A percentile compares a stretch with the other conserved stretches of the same genome.
Conservation (phyloP, 2,113 vertebrate species). For the Axis porcinus region DNA sequence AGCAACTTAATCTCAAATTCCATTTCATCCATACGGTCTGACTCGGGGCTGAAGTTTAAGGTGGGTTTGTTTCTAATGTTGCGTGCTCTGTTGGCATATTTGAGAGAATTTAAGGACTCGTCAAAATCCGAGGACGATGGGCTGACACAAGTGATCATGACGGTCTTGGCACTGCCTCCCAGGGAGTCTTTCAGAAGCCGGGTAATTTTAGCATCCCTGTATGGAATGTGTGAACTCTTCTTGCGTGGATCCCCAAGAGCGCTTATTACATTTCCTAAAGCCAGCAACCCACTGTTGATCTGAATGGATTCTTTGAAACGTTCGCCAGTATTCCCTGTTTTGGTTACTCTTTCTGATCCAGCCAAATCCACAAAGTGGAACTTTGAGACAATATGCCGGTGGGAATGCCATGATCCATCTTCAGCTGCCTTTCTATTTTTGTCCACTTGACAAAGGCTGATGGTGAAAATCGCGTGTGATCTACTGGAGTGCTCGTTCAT, state of each 20-base stretch:
- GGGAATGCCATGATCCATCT: constrained; percentile 62
- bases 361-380: constrained; percentile 94
- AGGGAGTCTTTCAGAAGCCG: constrained; percentile 92
- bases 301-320: constrained; percentile 90
- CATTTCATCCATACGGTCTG: constrained; percentile 86
- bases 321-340: constrained; percentile 88
- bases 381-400: constrained; percentile 82
- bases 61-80: constrained; percentile 88
- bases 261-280: constrained; percentile 92
- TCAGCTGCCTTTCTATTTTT: constrained; percentile 58
- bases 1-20: constrained; percentile 87
- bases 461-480: constrained; percentile 91
- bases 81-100: constrained; percentile 89
- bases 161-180: constrained; percentile 91
- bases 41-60: constrained; percentile 81
- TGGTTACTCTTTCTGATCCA: constrained; percentile 89
- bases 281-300: constrained; percentile 91
- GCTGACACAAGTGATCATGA: constrained; percentile 93
- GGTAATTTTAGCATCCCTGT: constrained; percentile 93
- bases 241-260: constrained; percentile 87
- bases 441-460: constrained; percentile 82
- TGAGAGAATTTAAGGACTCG: constrained; percentile 90
- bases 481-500: constrained; percentile 91
- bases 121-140: constrained; percentile 87
- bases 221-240: constrained; percentile 87